phyloP scores from a whole-genome alignment of 2,888 invertebrate species.

The Hydropsyche betteni region DNA sequence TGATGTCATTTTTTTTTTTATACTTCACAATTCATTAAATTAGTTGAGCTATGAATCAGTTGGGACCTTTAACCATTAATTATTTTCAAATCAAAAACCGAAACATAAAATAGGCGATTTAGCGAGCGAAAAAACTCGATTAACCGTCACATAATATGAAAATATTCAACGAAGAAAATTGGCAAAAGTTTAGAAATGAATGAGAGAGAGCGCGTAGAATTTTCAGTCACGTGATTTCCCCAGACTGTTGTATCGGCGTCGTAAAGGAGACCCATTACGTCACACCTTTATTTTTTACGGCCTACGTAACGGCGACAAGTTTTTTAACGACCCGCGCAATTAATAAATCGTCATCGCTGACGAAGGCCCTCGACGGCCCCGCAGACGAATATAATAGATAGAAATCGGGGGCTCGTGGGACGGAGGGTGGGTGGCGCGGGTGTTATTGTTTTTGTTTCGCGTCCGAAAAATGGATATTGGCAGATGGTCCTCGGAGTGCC shows the following conservation, averaged over 20 bases:
- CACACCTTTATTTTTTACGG: constrained; percentile 24
- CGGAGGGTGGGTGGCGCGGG: background rate
- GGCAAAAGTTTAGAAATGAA: constrained; percentile 4
- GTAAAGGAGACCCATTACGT: constrained; percentile 35
- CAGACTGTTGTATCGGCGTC: constrained; percentile 40
- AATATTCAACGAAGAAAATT: constrained; percentile 8
- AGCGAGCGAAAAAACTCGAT: too few species aligned
- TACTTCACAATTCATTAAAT: too few species aligned
- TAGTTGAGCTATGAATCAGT: too few species aligned
- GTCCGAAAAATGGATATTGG: constrained; percentile 51
- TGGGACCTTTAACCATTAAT: too few species aligned
- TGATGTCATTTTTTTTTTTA: too few species aligned
- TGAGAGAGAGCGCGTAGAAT: background rate
- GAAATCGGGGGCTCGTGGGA: background rate
- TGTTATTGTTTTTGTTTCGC: constrained; percentile 51
- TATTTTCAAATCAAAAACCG: background rate
- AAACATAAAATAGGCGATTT: background rate
- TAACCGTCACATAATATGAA: too few species aligned
- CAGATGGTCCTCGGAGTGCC: constrained; percentile 50
- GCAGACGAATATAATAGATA: background rate
- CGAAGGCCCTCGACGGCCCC: background rate
- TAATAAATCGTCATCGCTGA: constrained; percentile 12
- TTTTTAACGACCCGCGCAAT: constrained; percentile 3
- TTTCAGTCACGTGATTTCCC: constrained; percentile 43
- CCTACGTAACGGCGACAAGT: background rate